phyloP scores from a whole-genome alignment of 2,797 vertebrate species.

The Parotocinclus haroldoi region DNA sequence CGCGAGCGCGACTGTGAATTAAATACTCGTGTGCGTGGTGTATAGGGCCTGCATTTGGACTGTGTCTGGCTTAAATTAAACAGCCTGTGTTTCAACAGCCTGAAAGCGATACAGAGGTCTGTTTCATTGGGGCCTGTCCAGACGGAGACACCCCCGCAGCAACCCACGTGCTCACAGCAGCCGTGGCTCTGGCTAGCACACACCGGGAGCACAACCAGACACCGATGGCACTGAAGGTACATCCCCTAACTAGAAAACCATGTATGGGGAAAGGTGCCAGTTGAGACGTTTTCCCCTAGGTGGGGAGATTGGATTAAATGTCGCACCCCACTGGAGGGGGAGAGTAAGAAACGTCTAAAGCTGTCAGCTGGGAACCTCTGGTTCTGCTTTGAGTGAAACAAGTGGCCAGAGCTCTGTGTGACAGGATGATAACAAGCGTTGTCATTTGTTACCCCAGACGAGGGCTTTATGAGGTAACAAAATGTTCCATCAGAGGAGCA shows the following conservation, averaged over 20 bases:
- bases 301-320: constrained; percentile 48
- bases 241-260: constrained; percentile 9
- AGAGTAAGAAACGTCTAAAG: constrained; percentile 46
- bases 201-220: constrained; percentile 40
- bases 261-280: constrained; percentile 22
- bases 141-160: constrained; percentile 41
- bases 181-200: constrained; percentile 26
- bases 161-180: constrained; percentile 25
- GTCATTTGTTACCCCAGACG: constrained; percentile 50
- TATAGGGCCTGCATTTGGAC: constrained; percentile 34
- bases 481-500: constrained; percentile 41
- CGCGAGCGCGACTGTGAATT: constrained; percentile 17
- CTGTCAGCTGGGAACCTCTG: constrained; percentile 51
- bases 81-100: constrained; percentile 14
- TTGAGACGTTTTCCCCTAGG: constrained; percentile 38
- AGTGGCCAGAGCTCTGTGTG: constrained; percentile 13
- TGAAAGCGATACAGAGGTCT: constrained; percentile 49
- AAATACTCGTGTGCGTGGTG: constrained; percentile 1
- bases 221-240: constrained; percentile 36
- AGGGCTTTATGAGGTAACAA: constrained; percentile 53
- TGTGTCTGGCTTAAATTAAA: constrained; percentile 52
- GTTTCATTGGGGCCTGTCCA: constrained; percentile 39
- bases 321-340: constrained; percentile 36
- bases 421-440: constrained; percentile 47
- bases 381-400: constrained; percentile 29